Evolutionary conservation across 2,888 invertebrate species (phyloP), one percentile per base, ranked within the genome.

Genomic region (Yponomeuta cagnagella): DNA sequence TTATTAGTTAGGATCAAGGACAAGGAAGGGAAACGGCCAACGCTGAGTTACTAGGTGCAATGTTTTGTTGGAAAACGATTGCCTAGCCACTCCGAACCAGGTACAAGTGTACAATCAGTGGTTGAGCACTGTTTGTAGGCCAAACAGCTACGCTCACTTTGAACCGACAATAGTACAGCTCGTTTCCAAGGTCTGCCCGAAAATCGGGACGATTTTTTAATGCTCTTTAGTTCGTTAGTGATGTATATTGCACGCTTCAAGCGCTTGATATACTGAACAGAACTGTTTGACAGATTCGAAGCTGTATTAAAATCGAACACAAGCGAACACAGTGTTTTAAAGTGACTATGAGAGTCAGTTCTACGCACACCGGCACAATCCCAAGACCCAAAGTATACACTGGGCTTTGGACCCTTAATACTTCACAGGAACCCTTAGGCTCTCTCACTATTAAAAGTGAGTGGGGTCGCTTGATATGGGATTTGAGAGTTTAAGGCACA

Each of bases 31-130:
- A 77, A 82, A 15, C 15, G 52, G 52, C 52, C 52, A 58, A 58
- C 52, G 52, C 52, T 15, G 52, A 87, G 90, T 79, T 90, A 91
- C 91, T 73, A 77, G 83, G 78, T 77, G 5, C 91, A 91, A 91
- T 90, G 92, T 88, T 81, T 92, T 90, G 90, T 92, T 89, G 91
- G 90, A 91, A 92, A 81, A 90, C 92, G 76, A 91, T 90, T 90
- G 90, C 78, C 85, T 82, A 90, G 92, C 92, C 75, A 73, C 89
- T 88, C 77, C 73, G 81, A 75, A 83, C 86, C 88, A 90, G 90
- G 88, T 88, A 89, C 85, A 58, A 75, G 58, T 65, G 70, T 82
- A 86, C 92, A 90, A 77, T 12, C 77, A 81, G 84, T 87, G 88
- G 90, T 92, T 91, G 90, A 91, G 76, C 89, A 90, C 87, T 76